These are phyloP conservation scores for Seira sanloemensis DNA, from an alignment of 2,888 invertebrate genomes.

Conservation along the genomic window DNA sequence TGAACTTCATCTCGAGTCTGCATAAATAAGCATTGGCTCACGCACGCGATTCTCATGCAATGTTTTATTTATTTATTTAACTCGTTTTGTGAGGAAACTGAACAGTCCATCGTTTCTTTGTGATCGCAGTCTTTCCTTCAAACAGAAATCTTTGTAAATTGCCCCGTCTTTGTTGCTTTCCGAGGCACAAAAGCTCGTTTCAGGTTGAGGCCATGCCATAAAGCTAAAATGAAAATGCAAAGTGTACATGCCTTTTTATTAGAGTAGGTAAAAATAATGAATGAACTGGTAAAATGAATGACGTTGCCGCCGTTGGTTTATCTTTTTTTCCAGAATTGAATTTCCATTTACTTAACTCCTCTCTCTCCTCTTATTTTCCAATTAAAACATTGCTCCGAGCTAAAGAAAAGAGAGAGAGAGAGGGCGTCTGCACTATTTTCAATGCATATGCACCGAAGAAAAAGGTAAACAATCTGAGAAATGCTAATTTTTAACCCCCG, in stretches of 20 bases:
- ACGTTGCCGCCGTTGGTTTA: not conserved
- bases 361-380: constrained; percentile 34
- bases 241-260: not conserved
- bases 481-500: constrained; percentile 1
- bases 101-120: too few relatives aligned
- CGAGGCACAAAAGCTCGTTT: too few relatives aligned
- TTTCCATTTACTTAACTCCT: constrained; percentile 24
- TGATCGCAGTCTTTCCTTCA: too few relatives aligned
- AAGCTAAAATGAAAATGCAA: not conserved
- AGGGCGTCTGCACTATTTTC: too few relatives aligned
- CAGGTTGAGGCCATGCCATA: not conserved
- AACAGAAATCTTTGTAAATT: too few relatives aligned
- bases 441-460: constrained; percentile 1
- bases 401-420: not conserved
- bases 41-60: too few relatives aligned
- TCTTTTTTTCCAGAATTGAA: not conserved
- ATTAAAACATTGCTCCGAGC: constrained; percentile 44
- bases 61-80: too few relatives aligned
- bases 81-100: too few relatives aligned
- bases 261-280: not conserved
- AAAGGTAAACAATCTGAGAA: constrained; percentile 19
- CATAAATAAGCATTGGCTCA: too few relatives aligned
- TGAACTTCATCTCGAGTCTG: too few relatives aligned
- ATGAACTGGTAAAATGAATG: not conserved
- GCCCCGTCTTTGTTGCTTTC: too few relatives aligned